A percentile compares a stretch with the other conserved stretches of the same genome.
Conservation (phyloP, 92 coral and sea anemone species). For the Bergia sp. region DNA sequence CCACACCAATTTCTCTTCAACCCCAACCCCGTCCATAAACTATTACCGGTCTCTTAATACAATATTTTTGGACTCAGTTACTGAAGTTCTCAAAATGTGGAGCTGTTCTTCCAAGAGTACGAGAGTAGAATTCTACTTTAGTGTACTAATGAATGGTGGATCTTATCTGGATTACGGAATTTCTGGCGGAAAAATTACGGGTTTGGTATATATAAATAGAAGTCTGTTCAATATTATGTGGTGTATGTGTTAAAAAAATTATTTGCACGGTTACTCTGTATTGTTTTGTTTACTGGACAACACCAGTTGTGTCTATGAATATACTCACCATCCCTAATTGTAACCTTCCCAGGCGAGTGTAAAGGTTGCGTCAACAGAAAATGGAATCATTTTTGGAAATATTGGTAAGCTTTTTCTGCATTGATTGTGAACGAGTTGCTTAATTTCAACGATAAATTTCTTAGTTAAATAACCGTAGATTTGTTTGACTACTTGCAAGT, state of each 20-base stretch:
- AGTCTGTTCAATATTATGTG: not conserved
- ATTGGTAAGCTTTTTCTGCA: slow-evolving; percentile 69
- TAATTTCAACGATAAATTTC: not conserved
- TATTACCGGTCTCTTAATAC: too few relatives aligned
- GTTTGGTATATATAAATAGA: not conserved
- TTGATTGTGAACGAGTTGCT: not conserved
- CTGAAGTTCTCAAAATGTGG: too few relatives aligned
- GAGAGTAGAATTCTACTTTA: too few relatives aligned
- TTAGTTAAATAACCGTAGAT: not conserved
- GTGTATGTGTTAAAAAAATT: too few relatives aligned
- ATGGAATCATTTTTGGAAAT: slow-evolving; percentile 98
- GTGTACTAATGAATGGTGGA: not conserved
- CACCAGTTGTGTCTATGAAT: not conserved
- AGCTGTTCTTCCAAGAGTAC: too few relatives aligned
- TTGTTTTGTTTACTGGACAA: not conserved
- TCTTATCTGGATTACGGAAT: not conserved
- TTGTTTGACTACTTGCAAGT: too few relatives aligned
- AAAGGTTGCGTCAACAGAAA: slow-evolving; percentile 97
- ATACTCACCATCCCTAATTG: not conserved
- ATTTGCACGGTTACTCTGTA: not conserved
- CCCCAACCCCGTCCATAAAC: too few relatives aligned
- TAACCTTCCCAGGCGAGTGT: slow-evolving; percentile 83
- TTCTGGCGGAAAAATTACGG: too few relatives aligned
- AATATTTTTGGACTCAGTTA: too few relatives aligned
- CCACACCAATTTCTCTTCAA: too few relatives aligned